Conservation (phyloP, 2,797 vertebrate species). For the Helicolenus hilgendorfi region DNA sequence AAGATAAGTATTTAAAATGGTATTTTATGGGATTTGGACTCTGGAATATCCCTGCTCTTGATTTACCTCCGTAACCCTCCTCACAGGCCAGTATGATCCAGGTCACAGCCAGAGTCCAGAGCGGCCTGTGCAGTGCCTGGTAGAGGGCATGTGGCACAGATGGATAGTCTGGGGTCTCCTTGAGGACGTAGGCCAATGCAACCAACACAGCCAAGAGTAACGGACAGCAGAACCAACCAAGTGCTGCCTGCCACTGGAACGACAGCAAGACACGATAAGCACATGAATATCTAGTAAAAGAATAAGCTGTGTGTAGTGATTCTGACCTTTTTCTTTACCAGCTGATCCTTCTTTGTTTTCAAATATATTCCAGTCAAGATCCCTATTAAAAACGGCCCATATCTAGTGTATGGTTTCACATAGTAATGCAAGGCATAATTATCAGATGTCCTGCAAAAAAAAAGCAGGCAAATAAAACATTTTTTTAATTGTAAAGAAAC, state of each 20-base stretch:
- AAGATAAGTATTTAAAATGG: neutral
- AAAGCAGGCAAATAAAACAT: no score
- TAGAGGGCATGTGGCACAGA: constrained; percentile 87
- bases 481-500: no score
- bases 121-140: constrained; percentile 91
- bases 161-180: constrained; percentile 74
- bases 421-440: constrained; percentile 84
- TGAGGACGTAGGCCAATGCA: constrained; percentile 86
- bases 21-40: neutral
- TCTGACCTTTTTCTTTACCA: constrained; percentile 89
- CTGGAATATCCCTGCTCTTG: neutral
- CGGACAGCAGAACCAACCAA: constrained; percentile 90
- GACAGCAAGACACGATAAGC: neutral
- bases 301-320: neutral
- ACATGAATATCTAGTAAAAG: neutral
- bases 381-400: constrained; percentile 92
- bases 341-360: constrained; percentile 78
- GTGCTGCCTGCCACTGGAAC: constrained; percentile 86
- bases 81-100: constrained; percentile 93
- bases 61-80: constrained; percentile 91
- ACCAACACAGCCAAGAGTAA: constrained; percentile 85
- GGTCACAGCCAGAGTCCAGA: constrained; percentile 90
- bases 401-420: constrained; percentile 92
- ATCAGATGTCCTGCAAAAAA: no score
- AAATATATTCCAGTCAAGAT: constrained; percentile 90